Conservation (phyloP, 2,113 vertebrate genomes). For the Pelecanus crispus region DNA sequence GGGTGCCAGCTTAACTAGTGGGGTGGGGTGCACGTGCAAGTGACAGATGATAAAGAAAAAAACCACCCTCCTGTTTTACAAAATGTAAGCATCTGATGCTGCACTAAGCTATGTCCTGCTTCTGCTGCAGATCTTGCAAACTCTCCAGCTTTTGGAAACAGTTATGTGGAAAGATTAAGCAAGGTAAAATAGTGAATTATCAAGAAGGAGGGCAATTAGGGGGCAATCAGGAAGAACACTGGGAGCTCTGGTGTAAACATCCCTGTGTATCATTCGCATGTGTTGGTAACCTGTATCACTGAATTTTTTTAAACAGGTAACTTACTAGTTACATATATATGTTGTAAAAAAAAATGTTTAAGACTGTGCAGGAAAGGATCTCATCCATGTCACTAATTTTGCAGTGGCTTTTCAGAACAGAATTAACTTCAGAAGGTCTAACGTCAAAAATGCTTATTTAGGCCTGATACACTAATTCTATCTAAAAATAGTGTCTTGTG, state of each 20-base stretch:
- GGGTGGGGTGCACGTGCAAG: not conserved
- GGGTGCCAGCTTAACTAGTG: not conserved
- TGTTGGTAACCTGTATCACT: not conserved
- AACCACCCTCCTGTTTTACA: not conserved
- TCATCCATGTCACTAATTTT: not conserved
- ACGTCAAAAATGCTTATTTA: not conserved
- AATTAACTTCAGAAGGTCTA: not conserved
- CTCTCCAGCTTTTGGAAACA: not conserved
- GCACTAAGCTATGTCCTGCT: not conserved
- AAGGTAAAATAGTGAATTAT: not conserved
- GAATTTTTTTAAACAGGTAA: not conserved
- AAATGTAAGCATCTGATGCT: not conserved
- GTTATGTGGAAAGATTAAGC: not conserved
- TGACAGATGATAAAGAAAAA: not conserved
- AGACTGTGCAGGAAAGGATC: not conserved
- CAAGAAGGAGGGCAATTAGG: not conserved
- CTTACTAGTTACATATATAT: not conserved
- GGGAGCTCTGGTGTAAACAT: not conserved
- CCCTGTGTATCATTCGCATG: rapidly evolving
- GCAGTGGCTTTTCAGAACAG: not conserved
- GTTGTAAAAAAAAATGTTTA: not conserved
- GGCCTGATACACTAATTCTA: not conserved
- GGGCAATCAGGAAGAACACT: not conserved
- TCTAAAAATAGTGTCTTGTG: not conserved
- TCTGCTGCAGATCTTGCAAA: not conserved